phyloP scores from a whole-genome alignment of 1,140 invertebrate species.

The Eumeta japonica region DNA sequence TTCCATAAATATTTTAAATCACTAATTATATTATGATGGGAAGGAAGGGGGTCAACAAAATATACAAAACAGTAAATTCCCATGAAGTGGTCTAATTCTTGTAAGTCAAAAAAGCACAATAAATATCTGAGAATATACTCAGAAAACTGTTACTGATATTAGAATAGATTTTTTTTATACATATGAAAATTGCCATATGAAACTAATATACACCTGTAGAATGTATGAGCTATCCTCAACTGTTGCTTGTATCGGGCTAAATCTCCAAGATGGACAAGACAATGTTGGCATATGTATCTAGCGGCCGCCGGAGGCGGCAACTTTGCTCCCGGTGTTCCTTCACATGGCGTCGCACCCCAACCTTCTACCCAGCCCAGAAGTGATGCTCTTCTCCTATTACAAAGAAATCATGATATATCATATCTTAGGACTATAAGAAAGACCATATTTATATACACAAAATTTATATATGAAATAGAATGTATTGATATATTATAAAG shows the following conservation, averaged over 20 bases:
- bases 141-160: no score
- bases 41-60: no score
- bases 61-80: no score
- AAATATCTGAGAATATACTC: no score
- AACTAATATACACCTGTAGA: conserved; percentile 77
- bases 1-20: no score
- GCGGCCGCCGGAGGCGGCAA: conserved; percentile 71
- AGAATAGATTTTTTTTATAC: no score
- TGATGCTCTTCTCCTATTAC: conserved; percentile 31
- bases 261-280: conserved; percentile 83
- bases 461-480: no score
- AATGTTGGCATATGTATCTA: conserved; percentile 83
- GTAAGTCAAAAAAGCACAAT: no score
- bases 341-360: conserved; percentile 24
- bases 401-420: conserved; percentile 1
- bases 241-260: conserved; percentile 81
- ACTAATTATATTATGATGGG: no score
- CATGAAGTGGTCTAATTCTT: no score
- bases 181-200: no score
- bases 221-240: conserved; percentile 75
- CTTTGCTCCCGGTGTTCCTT: conserved; percentile 10
- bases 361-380: conserved; percentile 36
- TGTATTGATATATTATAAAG: no score
- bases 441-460: conserved; percentile 2
- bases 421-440: neutral